Evolutionary conservation across 2,888 invertebrate genomes (phyloP), one percentile per base, ranked within the genome.

Genomic region (Pyralis farinalis): DNA sequence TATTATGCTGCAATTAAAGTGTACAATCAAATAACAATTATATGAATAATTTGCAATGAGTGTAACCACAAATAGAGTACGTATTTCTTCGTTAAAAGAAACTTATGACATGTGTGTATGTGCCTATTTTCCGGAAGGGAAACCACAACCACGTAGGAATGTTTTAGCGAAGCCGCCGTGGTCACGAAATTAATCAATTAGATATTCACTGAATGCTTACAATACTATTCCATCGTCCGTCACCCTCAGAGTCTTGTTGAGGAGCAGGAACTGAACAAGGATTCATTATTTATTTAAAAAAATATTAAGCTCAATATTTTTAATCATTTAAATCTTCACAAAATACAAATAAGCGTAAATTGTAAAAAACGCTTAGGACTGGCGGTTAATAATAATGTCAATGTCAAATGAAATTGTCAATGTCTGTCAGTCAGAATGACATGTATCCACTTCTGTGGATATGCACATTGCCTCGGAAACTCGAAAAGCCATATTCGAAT

Each of bases 171-270:
- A 27, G 4, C 16, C 4, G 16, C 12, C 42, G 28, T 38, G 32
- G 44, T 40, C 42, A 43, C 20, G 36, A 42, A 40, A 34, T 16
- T 45, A 41, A 42, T 40, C 31, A 40, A 46, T 41, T 44, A 42
- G 22, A 44, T 40, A 44, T 50, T 40, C 44, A 48, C 25, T 45
- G 20, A 12, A 58, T 61, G 74, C 85, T 83, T 71, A 88, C 88
- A 65, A 95, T 93, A 78, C 94, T 94, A 75, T 95, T 91, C 96
- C 96, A 96, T 65, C 97, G 91, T 63, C 94, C 94, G 83, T 97
- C 97, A 37, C 96, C 96, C 63, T 95, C 95, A 33, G 90, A 86
- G 83, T 97, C 96, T 69, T 92, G 91, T 56, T 93, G 92, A 50
- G 93, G 92, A 49, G 91, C 84, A 53, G 96, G 93, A 57, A 91